These are phyloP conservation scores for Sparidentex hasta DNA, from an alignment of 2,797 vertebrate species.

Conservation along the genomic window DNA sequence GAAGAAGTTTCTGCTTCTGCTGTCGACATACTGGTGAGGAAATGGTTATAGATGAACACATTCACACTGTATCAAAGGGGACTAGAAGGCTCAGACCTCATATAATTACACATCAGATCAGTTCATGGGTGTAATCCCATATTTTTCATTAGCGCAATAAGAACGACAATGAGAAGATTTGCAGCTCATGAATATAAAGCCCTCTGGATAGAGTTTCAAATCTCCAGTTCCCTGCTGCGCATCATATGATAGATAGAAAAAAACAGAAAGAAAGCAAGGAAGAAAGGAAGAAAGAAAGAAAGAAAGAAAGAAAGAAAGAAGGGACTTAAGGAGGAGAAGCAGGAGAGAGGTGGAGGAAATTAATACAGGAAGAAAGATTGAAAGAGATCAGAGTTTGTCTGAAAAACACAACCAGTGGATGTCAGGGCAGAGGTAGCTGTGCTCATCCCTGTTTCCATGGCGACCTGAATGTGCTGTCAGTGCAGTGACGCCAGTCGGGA, in stretches of 20 bases:
- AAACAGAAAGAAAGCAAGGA: conserved; percentile 2
- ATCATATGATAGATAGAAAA: conserved; percentile 39
- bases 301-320: neutral
- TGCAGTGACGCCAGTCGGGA: conserved; percentile 81
- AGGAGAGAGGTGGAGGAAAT: neutral
- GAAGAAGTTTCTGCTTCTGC: conserved; percentile 13
- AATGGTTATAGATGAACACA: neutral
- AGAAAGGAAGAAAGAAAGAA: neutral
- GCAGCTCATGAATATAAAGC: conserved; percentile 27
- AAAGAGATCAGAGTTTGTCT: conserved; percentile 58
- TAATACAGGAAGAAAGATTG: neutral
- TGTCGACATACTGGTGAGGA: conserved; percentile 2
- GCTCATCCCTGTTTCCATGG: conserved; percentile 87
- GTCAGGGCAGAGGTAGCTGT: conserved; percentile 73
- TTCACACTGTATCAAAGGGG: neutral
- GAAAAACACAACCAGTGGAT: conserved; percentile 56
- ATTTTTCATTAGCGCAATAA: conserved; percentile 32
- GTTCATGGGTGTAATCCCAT: conserved; percentile 2
- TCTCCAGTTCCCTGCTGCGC: conserved; percentile 42
- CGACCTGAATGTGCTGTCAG: conserved; percentile 80
- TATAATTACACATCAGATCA: conserved; percentile 8
- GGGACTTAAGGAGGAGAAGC: neutral
- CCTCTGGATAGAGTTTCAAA: conserved; percentile 41
- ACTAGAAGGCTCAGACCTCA: neutral
- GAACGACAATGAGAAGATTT: conserved; percentile 16